phyloP scores from a whole-genome alignment of 2,888 invertebrate genomes.

The Erpobdella octoculata region DNA sequence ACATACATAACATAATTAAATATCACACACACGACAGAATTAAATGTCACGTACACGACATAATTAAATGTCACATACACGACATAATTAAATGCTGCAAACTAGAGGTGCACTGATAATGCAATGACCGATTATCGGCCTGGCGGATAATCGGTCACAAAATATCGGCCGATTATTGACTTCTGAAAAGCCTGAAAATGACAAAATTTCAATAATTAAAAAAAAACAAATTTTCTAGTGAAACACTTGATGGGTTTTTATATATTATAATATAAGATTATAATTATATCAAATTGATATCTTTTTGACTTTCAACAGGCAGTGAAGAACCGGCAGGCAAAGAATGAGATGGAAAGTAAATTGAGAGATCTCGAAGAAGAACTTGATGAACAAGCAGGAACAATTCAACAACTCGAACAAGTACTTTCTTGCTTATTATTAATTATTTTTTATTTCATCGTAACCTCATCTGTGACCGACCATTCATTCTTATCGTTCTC shows the following conservation, averaged over 20 bases:
- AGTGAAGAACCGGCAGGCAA: constrained; percentile 70
- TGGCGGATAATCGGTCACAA: no score
- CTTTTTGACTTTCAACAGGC: constrained; percentile 37
- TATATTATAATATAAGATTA: no score
- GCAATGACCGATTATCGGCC: no score
- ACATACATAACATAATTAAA: no score
- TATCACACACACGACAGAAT: background rate
- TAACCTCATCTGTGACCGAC: background rate
- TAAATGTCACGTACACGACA: background rate
- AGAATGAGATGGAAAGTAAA: constrained; percentile 77
- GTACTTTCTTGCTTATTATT: constrained; percentile 32
- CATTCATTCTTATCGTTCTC: background rate
- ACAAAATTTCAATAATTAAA: no score
- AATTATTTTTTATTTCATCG: background rate
- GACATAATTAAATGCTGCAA: no score
- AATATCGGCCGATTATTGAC: no score
- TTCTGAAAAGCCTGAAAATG: no score
- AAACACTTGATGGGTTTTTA: no score
- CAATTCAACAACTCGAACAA: constrained; percentile 79
- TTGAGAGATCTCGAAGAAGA: constrained; percentile 75
- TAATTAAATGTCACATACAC: no score
- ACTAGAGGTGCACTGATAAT: no score
- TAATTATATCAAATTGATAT: background rate
- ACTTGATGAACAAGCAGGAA: constrained; percentile 85
- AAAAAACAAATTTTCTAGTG: no score